Percentiles rank a stretch among this genome's conserved stretches.
phyloP scores from a whole-genome alignment of 1,140 invertebrate species.

The Phocides pigmalion region DNA sequence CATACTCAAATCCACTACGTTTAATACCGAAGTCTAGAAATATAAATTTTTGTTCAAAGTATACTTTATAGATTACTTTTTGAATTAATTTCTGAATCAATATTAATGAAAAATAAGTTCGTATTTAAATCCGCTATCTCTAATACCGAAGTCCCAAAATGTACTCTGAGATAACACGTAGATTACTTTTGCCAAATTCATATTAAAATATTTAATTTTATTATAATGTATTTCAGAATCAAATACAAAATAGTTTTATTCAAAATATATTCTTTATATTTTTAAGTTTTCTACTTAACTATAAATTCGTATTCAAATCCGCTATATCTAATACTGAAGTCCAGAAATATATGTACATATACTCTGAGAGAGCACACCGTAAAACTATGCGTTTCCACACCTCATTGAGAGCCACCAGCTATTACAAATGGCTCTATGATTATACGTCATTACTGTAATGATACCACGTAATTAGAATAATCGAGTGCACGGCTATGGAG shows the following conservation, averaged over 20 bases:
- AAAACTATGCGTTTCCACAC: conserved; percentile 72
- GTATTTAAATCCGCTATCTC: neutral
- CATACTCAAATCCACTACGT: neutral
- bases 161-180: conserved; percentile 39
- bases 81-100: too few relatives aligned
- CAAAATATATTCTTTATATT: too few relatives aligned
- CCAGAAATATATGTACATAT: neutral
- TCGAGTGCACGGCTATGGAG: conserved; percentile 43
- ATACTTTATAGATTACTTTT: too few relatives aligned
- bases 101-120: neutral
- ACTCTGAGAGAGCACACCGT: conserved; percentile 49
- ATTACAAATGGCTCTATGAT: conserved; percentile 70
- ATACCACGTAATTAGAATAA: conserved; percentile 69
- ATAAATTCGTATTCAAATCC: neutral
- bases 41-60: too few relatives aligned
- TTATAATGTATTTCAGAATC: too few relatives aligned
- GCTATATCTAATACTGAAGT: neutral
- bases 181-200: too few relatives aligned
- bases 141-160: conserved; percentile 36
- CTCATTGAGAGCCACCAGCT: conserved; percentile 66
- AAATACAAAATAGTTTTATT: too few relatives aligned
- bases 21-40: neutral
- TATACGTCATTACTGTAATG: conserved; percentile 72
- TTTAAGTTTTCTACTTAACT: too few relatives aligned
- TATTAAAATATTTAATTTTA: too few relatives aligned